These are phyloP conservation scores for Oreochromis tanganicae DNA, from an alignment of 2,113 vertebrate species.

Conservation along the genomic window DNA sequence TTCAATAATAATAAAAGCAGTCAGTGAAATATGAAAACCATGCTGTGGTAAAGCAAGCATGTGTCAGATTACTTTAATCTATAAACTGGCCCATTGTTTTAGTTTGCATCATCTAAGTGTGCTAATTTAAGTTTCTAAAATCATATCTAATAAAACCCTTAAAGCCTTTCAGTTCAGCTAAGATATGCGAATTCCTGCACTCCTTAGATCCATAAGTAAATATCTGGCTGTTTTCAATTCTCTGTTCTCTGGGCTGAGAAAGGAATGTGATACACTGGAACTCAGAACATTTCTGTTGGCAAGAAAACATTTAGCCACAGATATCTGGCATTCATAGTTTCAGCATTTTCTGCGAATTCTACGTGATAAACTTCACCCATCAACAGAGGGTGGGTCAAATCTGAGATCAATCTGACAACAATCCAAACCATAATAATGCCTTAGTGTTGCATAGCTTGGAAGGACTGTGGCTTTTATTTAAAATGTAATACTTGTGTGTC, in stretches of 20 bases:
- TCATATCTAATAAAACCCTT: background rate
- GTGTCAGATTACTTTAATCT: background rate
- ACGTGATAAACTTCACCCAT: background rate
- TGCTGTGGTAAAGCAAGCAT: background rate
- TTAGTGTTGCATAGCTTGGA: background rate
- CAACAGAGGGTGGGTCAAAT: background rate
- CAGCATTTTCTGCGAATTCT: background rate
- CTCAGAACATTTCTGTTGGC: constrained; percentile 54
- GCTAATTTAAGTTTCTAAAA: background rate
- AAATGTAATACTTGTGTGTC: background rate
- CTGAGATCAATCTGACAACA: background rate
- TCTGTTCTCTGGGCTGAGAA: constrained; percentile 14
- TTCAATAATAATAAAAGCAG: background rate
- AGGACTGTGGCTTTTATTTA: background rate
- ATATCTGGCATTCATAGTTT: constrained; percentile 25
- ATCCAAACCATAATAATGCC: background rate
- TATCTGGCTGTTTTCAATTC: constrained; percentile 55
- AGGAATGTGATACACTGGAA: constrained; percentile 52
- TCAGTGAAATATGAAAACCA: background rate
- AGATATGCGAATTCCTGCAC: constrained; percentile 29
- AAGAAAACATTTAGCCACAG: constrained; percentile 25
- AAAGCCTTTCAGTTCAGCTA: background rate
- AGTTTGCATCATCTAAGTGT: background rate
- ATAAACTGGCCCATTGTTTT: background rate
- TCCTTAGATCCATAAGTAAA: constrained; percentile 40